These are phyloP conservation scores for Gastrophysa polygoni DNA, from an alignment of 2,888 invertebrate species.

Conservation along the genomic window DNA sequence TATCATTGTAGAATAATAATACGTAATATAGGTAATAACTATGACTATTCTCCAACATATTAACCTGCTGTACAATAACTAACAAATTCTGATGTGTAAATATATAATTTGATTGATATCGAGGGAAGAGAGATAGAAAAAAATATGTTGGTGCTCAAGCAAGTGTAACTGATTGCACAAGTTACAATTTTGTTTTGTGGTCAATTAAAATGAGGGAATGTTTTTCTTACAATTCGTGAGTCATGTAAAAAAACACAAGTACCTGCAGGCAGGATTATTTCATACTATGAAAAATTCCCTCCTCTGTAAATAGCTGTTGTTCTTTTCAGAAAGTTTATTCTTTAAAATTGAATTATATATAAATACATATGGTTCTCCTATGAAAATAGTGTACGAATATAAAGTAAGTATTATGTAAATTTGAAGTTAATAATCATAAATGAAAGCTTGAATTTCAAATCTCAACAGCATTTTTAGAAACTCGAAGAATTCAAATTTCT, in stretches of 20 bases:
- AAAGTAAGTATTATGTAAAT: constrained; percentile 51
- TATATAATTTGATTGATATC: constrained; percentile 28
- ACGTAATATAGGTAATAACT: constrained; percentile 34
- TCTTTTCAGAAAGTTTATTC: constrained; percentile 55
- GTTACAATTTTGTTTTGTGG: constrained; percentile 37
- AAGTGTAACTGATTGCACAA: constrained; percentile 44
- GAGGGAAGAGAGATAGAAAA: constrained; percentile 26
- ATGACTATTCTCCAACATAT: constrained; percentile 38
- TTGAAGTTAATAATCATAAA: constrained; percentile 50
- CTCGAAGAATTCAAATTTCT: constrained; percentile 37
- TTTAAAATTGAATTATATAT: constrained; percentile 44
- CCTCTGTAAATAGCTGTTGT: constrained; percentile 56
- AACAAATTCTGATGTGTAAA: constrained; percentile 29
- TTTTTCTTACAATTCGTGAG: constrained; percentile 33
- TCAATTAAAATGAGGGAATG: constrained; percentile 47
- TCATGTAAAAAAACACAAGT: constrained; percentile 41
- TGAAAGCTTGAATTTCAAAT: constrained; percentile 44
- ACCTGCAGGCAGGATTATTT: constrained; percentile 53
- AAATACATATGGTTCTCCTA: constrained; percentile 38
- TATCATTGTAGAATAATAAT: constrained; percentile 56
- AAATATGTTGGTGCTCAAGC: constrained; percentile 55
- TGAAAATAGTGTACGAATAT: constrained; percentile 28
- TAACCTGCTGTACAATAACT: constrained; percentile 49
- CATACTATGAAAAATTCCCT: constrained; percentile 48
- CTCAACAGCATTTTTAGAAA: constrained; percentile 38